Conservation (phyloP, 2,113 vertebrate species). For the Chloebia gouldiae region DNA sequence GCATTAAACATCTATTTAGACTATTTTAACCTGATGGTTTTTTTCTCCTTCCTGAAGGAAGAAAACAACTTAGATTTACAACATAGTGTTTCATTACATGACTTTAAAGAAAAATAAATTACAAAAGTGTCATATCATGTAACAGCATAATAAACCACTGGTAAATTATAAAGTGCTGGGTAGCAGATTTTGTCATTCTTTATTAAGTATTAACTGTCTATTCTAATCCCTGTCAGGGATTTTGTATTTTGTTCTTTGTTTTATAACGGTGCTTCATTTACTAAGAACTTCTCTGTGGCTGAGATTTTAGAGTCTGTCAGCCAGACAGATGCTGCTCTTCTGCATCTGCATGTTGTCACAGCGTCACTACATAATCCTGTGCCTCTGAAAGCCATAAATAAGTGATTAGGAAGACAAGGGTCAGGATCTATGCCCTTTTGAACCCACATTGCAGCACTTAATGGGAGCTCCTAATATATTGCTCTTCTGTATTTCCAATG, state of each 20-base stretch:
- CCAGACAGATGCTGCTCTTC: neutral
- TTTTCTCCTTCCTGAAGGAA: neutral
- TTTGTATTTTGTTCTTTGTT: neutral
- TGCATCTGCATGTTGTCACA: neutral
- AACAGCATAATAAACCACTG: neutral
- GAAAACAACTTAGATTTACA: slow-evolving; percentile 5
- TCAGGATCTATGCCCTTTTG: neutral
- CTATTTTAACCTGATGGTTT: neutral
- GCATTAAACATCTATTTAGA: neutral
- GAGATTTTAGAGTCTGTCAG: neutral
- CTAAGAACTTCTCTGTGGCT: neutral
- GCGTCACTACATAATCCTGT: neutral
- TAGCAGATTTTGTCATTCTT: neutral
- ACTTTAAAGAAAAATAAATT: slow-evolving; percentile 40
- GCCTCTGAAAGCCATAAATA: neutral
- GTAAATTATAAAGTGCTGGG: slow-evolving; percentile 5
- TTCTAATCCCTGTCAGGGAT: neutral
- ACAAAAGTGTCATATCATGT: neutral
- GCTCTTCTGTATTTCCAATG: neutral
- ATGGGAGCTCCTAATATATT: neutral
- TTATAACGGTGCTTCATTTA: neutral
- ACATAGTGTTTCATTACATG: neutral
- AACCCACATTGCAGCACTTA: neutral
- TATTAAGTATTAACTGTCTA: neutral
- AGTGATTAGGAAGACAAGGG: neutral